Base-by-base conservation (phyloP, 2,797 vertebrate species). In the Clamator glandarius region DNA sequence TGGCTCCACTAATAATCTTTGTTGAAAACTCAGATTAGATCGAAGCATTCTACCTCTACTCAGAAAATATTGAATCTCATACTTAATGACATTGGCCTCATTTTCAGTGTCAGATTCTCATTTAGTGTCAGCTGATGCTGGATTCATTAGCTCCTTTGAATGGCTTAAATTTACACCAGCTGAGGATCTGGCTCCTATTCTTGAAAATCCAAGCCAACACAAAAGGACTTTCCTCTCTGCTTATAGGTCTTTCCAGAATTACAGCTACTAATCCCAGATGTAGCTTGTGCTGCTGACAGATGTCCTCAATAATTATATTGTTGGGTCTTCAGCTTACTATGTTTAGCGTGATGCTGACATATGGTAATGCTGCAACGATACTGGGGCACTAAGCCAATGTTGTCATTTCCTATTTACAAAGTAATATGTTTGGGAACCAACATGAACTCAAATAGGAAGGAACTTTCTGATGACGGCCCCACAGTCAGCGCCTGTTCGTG, bases 271-370 rank as follows among this genome's bases (percentile, higher is more conserved):
- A 97, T 97, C 94, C 95, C 96, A 97, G 95, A 97, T 97, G 95
- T 95, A 96, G 93, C 41, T 42, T 92, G 92, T 88, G 94, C 92
- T 95, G 92, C 94, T 96, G 94, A 92, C 97, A 97, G 97, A 97
- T 97, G 96, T 96, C 96, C 92, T 95, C 94, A 96, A 96, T 97
- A 97, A 97, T 97, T 97, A 96, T 96, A 96, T 94, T 97, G 93
- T 94, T 94, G 95, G 92, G 92, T 97, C 89, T 89, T 96, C 95
- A 96, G 84, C 93, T 96, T 67, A 92, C 93, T 95, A 89, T 83
- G 86, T 97, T 97, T 93, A 97, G 96, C 93, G 96, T 93, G 96
- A 96, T 95, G 73, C 90, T 84, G 89, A 94, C 97, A 97, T 97
- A 97, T 96, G 96, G 96, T 94, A 96, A 42, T 58, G 90, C 87